A percentile compares a stretch with the other conserved stretches of the same genome.
Conservation (phyloP, 2,113 vertebrate genomes). For the Gavia stellata region DNA sequence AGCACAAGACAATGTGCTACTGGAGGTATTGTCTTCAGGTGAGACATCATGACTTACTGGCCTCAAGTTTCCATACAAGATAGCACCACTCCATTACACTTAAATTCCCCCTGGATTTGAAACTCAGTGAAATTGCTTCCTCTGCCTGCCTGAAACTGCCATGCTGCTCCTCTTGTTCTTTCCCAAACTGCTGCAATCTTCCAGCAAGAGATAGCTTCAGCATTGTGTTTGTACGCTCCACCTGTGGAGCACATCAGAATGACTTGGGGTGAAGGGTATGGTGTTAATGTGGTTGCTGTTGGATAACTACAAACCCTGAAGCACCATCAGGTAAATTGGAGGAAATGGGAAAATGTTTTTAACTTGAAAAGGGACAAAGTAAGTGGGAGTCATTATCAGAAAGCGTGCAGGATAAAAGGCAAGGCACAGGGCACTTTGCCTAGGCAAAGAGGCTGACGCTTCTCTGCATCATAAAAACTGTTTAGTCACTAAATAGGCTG, state of each 20-base stretch:
- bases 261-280: background rate
- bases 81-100: background rate
- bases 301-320: background rate
- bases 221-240: accelerated
- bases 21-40: background rate
- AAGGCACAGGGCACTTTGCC: background rate
- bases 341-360: background rate
- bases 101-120: background rate
- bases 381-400: background rate
- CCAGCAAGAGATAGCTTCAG: background rate
- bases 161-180: background rate
- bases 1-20: background rate
- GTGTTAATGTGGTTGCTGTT: background rate
- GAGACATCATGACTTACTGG: background rate
- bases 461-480: background rate
- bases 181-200: background rate
- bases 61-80: background rate
- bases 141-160: background rate
- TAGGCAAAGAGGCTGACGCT: background rate
- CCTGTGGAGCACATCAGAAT: background rate
- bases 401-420: background rate
- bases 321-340: background rate
- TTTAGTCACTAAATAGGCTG: background rate
- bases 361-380: background rate
- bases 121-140: background rate